phyloP scores from a whole-genome alignment of 2,797 vertebrate genomes.

The Peromyscus aztecus region DNA sequence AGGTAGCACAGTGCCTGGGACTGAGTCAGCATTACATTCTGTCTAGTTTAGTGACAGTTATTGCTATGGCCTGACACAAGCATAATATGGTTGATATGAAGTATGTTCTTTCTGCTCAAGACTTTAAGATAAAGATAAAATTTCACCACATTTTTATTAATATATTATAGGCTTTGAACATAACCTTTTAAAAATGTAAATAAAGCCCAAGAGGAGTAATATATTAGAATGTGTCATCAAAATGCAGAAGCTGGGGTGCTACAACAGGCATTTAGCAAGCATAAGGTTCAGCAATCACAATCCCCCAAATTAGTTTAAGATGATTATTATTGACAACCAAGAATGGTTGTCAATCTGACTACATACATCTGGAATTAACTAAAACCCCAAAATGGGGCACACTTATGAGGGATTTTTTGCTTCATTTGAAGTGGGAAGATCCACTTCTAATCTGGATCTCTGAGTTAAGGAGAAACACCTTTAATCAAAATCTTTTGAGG shows the following conservation, averaged over 20 bases:
- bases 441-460: too few relatives aligned
- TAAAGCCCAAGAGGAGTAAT: conserved; percentile 13
- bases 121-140: conserved; percentile 17
- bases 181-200: conserved; percentile 32
- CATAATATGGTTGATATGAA: background rate
- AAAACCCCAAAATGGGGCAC: too few relatives aligned
- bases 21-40: background rate
- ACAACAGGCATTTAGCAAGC: background rate
- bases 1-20: background rate
- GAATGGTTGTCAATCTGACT: too few relatives aligned
- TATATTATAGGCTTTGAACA: background rate
- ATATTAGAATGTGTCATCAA: conserved; percentile 36
- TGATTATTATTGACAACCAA: too few relatives aligned
- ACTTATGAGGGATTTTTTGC: too few relatives aligned
- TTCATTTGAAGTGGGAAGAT: too few relatives aligned
- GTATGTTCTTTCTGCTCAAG: background rate
- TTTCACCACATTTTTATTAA: background rate
- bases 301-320: too few relatives aligned
- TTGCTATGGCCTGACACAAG: background rate
- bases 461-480: too few relatives aligned
- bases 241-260: background rate
- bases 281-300: too few relatives aligned
- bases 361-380: too few relatives aligned
- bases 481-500: too few relatives aligned
- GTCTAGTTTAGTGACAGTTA: background rate